Evolutionary conservation across 2,888 invertebrate genomes (phyloP).

Genomic region (Oasisia sp.): DNA sequence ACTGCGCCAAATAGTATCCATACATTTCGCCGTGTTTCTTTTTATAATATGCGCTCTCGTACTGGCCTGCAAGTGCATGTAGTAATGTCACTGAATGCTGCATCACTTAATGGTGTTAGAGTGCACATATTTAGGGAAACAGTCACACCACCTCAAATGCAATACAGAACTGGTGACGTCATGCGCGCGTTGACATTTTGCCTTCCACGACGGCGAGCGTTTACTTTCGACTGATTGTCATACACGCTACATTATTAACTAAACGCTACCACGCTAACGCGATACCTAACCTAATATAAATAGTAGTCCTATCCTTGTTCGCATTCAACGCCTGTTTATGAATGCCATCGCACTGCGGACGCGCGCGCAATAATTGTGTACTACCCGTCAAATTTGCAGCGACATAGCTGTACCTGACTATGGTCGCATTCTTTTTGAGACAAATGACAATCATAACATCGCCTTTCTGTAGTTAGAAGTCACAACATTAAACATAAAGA

Average conservation of each 20-base stretch:
- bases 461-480: neutral
- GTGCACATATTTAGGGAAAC: neutral
- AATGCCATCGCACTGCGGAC: neutral
- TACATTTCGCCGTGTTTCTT: neutral
- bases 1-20: neutral
- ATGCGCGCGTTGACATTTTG: neutral
- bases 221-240: constrained; percentile 17
- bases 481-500: too few species aligned
- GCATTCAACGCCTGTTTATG: neutral
- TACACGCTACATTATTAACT: neutral
- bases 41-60: neutral
- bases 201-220: neutral
- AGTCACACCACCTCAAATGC: neutral
- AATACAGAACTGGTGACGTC: constrained; percentile 8
- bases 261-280: neutral
- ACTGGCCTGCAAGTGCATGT: neutral
- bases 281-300: neutral
- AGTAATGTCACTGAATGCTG: neutral
- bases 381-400: constrained; percentile 1
- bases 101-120: neutral
- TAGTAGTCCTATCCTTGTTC: neutral
- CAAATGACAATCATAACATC: neutral
- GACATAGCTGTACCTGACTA: neutral
- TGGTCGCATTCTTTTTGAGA: neutral
- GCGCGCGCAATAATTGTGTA: neutral